A percentile compares a stretch with the other conserved stretches of the same genome.
Conservation (phyloP, 2,797 vertebrate genomes). For the Sebastes glaucus region DNA sequence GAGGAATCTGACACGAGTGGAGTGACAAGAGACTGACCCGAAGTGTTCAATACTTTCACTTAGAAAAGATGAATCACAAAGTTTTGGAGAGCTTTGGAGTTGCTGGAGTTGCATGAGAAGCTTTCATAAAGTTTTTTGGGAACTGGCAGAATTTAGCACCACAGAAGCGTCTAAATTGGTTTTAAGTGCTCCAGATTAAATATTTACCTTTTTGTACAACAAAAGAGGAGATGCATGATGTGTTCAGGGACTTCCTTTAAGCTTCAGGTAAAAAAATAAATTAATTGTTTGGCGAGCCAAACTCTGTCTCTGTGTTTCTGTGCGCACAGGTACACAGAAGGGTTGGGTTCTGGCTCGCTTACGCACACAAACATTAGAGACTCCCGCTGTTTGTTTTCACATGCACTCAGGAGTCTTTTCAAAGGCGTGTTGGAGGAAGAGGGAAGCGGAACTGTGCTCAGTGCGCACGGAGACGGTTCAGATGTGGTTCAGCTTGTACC, state of each 20-base stretch:
- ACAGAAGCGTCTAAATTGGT: not conserved
- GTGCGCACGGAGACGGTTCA: constrained; percentile 23
- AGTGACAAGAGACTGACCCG: not conserved
- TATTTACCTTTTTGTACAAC: not conserved
- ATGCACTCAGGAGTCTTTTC: constrained; percentile 2
- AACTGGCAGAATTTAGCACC: not conserved
- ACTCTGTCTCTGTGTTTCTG: constrained; percentile 8
- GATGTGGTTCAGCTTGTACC: constrained; percentile 4
- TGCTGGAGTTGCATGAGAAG: not conserved
- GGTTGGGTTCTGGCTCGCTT: constrained; percentile 42
- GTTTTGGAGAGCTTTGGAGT: not conserved
- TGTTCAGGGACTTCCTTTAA: not conserved
- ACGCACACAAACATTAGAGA: constrained; percentile 18
- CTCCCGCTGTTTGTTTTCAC: constrained; percentile 6
- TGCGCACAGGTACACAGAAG: constrained; percentile 57
- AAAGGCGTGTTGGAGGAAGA: constrained; percentile 12
- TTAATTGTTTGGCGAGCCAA: constrained; percentile 60
- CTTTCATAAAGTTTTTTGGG: constrained; percentile 11
- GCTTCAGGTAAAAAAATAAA: not conserved
- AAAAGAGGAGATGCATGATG: not conserved
- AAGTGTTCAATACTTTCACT: not conserved
- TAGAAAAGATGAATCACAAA: not conserved
- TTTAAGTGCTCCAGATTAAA: not conserved
- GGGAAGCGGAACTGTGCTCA: not conserved
- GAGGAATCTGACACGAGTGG: not conserved